These are phyloP conservation scores for Scaptomyza tumidula DNA, from an alignment of 2,888 invertebrate species.

Conservation along the genomic window DNA sequence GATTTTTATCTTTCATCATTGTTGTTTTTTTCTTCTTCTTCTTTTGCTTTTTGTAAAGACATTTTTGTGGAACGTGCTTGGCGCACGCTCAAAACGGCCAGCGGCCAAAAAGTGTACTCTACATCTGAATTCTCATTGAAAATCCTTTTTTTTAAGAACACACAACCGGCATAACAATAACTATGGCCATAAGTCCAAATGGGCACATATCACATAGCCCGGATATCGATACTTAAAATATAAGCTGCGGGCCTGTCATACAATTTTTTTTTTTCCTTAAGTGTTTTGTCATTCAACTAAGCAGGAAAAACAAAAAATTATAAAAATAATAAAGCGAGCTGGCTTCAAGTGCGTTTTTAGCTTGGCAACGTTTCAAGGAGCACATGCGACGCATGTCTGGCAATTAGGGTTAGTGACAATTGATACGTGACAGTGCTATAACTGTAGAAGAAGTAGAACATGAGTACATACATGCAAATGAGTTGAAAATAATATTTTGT, in stretches of 20 bases:
- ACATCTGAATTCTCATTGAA: conserved; percentile 33
- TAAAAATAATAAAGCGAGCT: conserved; percentile 39
- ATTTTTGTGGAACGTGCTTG: conserved; percentile 74
- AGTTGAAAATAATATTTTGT: not conserved
- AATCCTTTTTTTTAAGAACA: conserved; percentile 8
- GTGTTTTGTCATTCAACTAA: conserved; percentile 15
- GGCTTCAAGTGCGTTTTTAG: conserved; percentile 41
- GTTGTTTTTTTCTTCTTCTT: not conserved
- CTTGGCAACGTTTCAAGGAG: conserved; percentile 23
- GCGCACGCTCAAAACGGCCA: conserved; percentile 59
- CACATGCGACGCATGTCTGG: conserved; percentile 55
- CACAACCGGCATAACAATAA: conserved; percentile 33
- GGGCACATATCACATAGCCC: conserved; percentile 44
- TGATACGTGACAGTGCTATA: conserved; percentile 53
- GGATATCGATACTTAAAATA: conserved; percentile 71
- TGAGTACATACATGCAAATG: not conserved
- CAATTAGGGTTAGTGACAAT: conserved; percentile 57
- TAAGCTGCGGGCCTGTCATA: conserved; percentile 47
- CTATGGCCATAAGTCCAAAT: conserved; percentile 13
- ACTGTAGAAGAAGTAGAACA: conserved; percentile 13
- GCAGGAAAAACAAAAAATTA: conserved; percentile 20
- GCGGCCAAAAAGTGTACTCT: conserved; percentile 16
- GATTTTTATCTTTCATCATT: conserved; percentile 66
- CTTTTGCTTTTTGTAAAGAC: conserved; percentile 15
- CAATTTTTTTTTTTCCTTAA: conserved; percentile 1